phyloP scores from a whole-genome alignment of 1,140 invertebrate species.

The Chrysoperla carnea region DNA sequence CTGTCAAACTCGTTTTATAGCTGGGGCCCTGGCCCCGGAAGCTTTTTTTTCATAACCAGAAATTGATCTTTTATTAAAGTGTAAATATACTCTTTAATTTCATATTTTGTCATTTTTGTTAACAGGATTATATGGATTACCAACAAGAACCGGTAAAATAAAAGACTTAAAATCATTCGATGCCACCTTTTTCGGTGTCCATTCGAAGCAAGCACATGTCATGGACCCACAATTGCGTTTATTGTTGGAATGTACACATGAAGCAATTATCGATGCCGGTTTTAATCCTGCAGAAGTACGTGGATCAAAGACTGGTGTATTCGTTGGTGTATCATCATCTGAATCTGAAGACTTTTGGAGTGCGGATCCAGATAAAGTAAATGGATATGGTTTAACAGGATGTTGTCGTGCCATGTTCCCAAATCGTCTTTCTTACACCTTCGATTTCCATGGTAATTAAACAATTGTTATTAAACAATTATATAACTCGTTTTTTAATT shows the following conservation, averaged over 20 bases:
- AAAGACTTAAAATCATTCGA: constrained; percentile 80
- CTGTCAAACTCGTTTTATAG: no score
- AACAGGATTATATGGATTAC: constrained; percentile 56
- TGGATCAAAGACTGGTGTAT: constrained; percentile 79
- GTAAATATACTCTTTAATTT: no score
- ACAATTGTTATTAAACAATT: background rate
- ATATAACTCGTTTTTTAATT: no score
- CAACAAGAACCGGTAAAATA: constrained; percentile 71
- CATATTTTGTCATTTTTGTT: background rate
- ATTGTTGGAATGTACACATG: constrained; percentile 83
- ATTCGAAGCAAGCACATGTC: constrained; percentile 79
- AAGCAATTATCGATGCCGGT: constrained; percentile 88
- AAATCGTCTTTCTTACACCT: constrained; percentile 88
- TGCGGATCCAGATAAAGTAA: constrained; percentile 51
- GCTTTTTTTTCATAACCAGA: no score
- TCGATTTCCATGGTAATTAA: constrained; percentile 54
- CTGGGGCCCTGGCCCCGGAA: no score
- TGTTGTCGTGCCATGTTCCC: constrained; percentile 90
- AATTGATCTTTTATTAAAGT: no score
- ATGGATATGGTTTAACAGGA: constrained; percentile 85
- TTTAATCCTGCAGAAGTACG: constrained; percentile 61
- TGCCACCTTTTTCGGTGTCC: constrained; percentile 85
- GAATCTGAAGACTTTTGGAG: constrained; percentile 76
- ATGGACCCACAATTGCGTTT: constrained; percentile 93
- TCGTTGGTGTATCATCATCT: constrained; percentile 70